Percentiles rank a stretch among this genome's conserved stretches.
Conservation (phyloP, 2,888 invertebrate species). For the Diadromus collaris region DNA sequence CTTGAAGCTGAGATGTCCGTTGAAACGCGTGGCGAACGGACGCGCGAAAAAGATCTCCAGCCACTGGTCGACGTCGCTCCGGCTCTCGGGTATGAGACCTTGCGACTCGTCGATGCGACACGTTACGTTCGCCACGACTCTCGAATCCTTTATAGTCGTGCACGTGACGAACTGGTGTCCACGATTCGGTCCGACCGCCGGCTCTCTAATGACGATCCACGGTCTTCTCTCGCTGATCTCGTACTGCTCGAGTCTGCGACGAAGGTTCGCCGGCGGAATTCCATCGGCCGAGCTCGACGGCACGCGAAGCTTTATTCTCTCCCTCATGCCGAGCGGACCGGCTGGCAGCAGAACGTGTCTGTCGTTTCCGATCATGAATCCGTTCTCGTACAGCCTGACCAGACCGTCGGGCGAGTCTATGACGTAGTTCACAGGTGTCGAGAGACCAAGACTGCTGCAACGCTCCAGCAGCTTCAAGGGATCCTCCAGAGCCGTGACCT, state of each 20-base stretch:
- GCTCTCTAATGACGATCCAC: conserved; percentile 90
- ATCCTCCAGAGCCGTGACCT: conserved; percentile 90
- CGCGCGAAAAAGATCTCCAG: conserved; percentile 86
- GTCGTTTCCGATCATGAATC: conserved; percentile 81
- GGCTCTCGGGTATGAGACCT: conserved; percentile 86
- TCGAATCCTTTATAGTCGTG: conserved; percentile 90
- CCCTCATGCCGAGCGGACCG: conserved; percentile 88
- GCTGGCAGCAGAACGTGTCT: conserved; percentile 88
- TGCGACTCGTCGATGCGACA: conserved; percentile 87
- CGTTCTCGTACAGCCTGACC: conserved; percentile 85
- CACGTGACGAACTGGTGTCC: conserved; percentile 88
- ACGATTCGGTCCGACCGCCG: conserved; percentile 81
- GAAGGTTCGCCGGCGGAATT: conserved; percentile 38
- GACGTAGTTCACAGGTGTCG: conserved; percentile 86
- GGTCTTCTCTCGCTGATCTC: conserved; percentile 89
- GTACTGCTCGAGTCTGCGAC: conserved; percentile 81
- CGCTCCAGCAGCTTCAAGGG: conserved; percentile 87
- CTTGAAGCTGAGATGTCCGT: conserved; percentile 90
- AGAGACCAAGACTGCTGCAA: conserved; percentile 85
- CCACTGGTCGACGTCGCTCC: conserved; percentile 87
- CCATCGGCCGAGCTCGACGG: conserved; percentile 85
- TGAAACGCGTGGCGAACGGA: conserved; percentile 85
- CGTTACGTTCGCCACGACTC: conserved; percentile 90
- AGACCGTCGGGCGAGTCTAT: conserved; percentile 87
- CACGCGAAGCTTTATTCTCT: conserved; percentile 86